Evolutionary conservation across 2,113 vertebrate genomes (phyloP).

Genomic region (Thryonomys swinderianus): DNA sequence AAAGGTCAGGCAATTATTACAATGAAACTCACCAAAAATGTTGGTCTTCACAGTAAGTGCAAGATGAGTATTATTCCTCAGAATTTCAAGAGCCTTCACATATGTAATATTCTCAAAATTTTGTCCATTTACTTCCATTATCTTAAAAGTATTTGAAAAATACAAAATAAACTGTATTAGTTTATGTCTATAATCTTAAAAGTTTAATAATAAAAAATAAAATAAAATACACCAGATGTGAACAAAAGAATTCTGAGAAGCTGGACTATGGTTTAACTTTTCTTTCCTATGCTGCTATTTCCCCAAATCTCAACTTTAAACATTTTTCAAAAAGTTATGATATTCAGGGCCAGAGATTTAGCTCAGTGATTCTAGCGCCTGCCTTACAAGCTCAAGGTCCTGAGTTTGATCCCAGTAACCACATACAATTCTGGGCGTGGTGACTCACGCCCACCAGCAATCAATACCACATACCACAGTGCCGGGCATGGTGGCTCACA

Average conservation of each 20-base stretch:
- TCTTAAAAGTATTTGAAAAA: constrained; percentile 85
- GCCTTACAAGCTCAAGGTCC: too few relatives aligned
- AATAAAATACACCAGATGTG: constrained; percentile 39
- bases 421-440: too few relatives aligned
- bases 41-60: constrained; percentile 98
- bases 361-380: too few relatives aligned
- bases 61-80: constrained; percentile 97
- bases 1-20: constrained; percentile 3
- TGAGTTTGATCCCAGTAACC: too few relatives aligned
- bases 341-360: too few relatives aligned
- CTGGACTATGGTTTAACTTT: background rate
- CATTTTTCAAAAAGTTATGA: background rate
- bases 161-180: constrained; percentile 57
- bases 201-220: constrained; percentile 19
- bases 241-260: constrained; percentile 39
- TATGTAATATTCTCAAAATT: constrained; percentile 98
- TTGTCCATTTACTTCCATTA: constrained; percentile 99
- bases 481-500: too few relatives aligned
- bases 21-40: constrained; percentile 94
- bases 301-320: background rate
- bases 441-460: too few relatives aligned
- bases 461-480: too few relatives aligned
- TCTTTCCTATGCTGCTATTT: background rate
- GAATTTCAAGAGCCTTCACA: constrained; percentile 95
- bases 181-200: constrained; percentile 35